A percentile compares a stretch with the other conserved stretches of the same genome.
Conservation (phyloP, 2,888 invertebrate species). For the Chloroclystis v-ata region DNA sequence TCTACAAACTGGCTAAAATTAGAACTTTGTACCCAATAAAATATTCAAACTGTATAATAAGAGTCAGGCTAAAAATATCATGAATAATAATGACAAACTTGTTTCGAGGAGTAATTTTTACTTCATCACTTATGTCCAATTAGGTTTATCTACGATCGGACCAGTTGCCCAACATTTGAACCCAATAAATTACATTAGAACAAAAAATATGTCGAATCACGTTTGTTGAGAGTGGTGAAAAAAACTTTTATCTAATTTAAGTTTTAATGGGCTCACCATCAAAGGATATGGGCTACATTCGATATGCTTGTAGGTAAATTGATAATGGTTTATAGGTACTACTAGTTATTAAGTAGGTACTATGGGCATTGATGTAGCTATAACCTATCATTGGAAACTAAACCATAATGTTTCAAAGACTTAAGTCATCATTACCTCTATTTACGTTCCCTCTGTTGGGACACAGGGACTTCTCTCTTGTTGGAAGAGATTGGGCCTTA, state of each 20-base stretch:
- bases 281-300: conserved; percentile 6
- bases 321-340: not conserved
- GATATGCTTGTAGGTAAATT: not conserved
- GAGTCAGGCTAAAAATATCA: too few species aligned
- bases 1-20: too few species aligned
- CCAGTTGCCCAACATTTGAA: conserved; percentile 15
- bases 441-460: too few species aligned
- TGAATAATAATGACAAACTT: not conserved
- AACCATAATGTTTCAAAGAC: too few species aligned
- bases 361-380: too few species aligned
- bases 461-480: too few species aligned
- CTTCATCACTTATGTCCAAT: conserved; percentile 21
- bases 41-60: too few species aligned
- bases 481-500: too few species aligned
- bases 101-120: conserved; percentile 13
- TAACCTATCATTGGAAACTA: too few species aligned
- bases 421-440: too few species aligned
- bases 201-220: conserved; percentile 20
- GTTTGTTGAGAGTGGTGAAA: conserved; percentile 9
- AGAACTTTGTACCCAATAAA: too few species aligned
- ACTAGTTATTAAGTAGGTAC: too few species aligned
- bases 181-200: conserved; percentile 22
- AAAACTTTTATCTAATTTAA: conserved; percentile 15
- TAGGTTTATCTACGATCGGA: conserved; percentile 21
- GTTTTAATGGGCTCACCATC: conserved; percentile 1